phyloP scores from a whole-genome alignment of 2,113 vertebrate genomes.

The Nothocercus nigrocapillus region DNA sequence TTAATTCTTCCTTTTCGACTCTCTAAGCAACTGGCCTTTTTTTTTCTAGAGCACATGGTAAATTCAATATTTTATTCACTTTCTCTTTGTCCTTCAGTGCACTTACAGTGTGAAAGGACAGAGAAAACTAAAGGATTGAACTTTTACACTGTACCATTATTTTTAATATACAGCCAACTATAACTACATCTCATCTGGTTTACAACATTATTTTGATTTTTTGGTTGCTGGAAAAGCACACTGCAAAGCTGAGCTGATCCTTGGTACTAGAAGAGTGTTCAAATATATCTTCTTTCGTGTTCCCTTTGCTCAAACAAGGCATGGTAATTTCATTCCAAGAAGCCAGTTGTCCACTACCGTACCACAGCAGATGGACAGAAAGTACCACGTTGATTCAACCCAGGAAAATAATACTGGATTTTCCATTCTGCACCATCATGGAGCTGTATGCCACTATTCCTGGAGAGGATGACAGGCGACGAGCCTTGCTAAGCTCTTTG shows the following conservation, averaged over 20 bases:
- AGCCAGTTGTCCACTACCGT: not conserved
- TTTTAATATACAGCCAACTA: not conserved
- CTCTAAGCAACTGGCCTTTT: not conserved
- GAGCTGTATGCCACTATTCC: not conserved
- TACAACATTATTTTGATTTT: not conserved
- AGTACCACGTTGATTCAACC: not conserved
- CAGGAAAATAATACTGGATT: slow-evolving; percentile 3
- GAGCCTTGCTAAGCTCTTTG: slow-evolving; percentile 35
- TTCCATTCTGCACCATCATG: not conserved
- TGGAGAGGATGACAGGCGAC: slow-evolving; percentile 21
- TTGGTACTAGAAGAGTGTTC: not conserved
- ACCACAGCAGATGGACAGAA: not conserved
- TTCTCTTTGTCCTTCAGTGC: not conserved
- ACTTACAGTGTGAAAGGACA: not conserved
- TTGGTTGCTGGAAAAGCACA: not conserved
- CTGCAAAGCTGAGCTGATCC: not conserved
- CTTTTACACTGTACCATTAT: not conserved
- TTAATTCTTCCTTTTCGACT: not conserved
- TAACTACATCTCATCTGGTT: not conserved
- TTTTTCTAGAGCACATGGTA: not conserved
- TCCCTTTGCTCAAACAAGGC: not conserved
- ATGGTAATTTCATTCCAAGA: not conserved
- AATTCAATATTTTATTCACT: not conserved
- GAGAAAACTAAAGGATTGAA: not conserved
- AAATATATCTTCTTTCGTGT: not conserved